These are phyloP conservation scores for Lasioglossum zephyrum DNA, from an alignment of 2,888 invertebrate genomes.

Conservation along the genomic window DNA sequence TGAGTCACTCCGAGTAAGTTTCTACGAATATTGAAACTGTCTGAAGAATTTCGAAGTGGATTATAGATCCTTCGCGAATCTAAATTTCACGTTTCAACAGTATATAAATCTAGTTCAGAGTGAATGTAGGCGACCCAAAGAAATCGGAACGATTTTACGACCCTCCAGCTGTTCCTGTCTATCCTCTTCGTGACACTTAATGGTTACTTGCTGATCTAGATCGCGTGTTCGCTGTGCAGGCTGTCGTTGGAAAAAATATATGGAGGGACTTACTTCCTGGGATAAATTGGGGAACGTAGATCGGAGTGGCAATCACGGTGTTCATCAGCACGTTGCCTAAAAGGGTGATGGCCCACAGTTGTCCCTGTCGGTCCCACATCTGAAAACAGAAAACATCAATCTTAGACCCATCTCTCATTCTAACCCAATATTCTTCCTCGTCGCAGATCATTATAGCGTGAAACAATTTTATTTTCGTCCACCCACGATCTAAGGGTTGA, in stretches of 20 bases:
- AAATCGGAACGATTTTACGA: background rate
- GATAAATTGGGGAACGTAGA: conserved; percentile 80
- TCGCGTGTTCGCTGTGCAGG: background rate
- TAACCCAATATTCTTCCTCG: background rate
- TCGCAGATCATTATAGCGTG: background rate
- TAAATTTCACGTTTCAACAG: background rate
- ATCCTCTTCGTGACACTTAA: background rate
- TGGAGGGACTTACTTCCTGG: conserved; percentile 78
- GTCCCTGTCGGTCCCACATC: conserved; percentile 78
- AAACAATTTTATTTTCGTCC: background rate
- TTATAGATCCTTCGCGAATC: no score
- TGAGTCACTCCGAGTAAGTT: background rate
- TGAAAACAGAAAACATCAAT: conserved; percentile 68
- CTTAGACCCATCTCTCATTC: background rate
- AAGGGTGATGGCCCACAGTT: conserved; percentile 71
- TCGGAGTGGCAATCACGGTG: conserved; percentile 73
- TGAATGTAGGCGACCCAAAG: background rate
- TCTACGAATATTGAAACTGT: background rate
- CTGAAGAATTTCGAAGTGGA: background rate
- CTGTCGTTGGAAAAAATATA: background rate
- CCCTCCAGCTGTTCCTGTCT: background rate
- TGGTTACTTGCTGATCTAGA: background rate
- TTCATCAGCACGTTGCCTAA: conserved; percentile 72
- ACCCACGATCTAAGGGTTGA: background rate
- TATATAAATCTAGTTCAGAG: background rate